Percentiles rank a stretch among this genome's conserved stretches.
These are phyloP conservation scores for Drosophila seguyi DNA, from an alignment of 1,140 invertebrate species.

Conservation along the genomic window DNA sequence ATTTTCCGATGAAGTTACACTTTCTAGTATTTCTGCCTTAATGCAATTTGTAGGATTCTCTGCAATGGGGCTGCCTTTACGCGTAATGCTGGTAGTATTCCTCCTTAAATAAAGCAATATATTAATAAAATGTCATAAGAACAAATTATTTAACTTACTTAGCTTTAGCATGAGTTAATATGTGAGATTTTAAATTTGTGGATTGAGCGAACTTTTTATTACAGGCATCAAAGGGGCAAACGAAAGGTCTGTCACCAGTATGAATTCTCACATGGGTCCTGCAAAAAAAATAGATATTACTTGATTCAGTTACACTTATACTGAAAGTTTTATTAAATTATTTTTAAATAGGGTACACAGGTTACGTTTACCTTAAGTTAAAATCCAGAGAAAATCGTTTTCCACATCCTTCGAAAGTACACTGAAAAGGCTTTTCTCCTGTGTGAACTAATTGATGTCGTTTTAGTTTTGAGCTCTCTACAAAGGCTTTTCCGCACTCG, in stretches of 20 bases:
- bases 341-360: background rate
- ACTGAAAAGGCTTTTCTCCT: constrained; percentile 98
- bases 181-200: constrained; percentile 99
- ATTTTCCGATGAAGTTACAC: constrained; percentile 43
- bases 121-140: background rate
- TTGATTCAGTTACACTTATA: background rate
- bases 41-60: constrained; percentile 65
- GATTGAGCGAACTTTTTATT: constrained; percentile 99
- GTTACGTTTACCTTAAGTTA: constrained; percentile 88
- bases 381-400: constrained; percentile 99
- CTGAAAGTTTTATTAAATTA: too few relatives aligned
- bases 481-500: constrained; percentile 99
- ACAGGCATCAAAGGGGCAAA: constrained; percentile 99
- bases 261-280: constrained; percentile 99
- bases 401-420: constrained; percentile 99
- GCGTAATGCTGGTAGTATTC: constrained; percentile 40
- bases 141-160: constrained; percentile 88
- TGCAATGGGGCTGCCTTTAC: constrained; percentile 62
- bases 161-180: constrained; percentile 98
- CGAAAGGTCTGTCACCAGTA: constrained; percentile 98
- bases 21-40: constrained; percentile 80
- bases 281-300: constrained; percentile 17
- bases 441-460: constrained; percentile 97
- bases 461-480: constrained; percentile 98
- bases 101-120: constrained; percentile 52